phyloP scores from a whole-genome alignment of 2,888 invertebrate species.

The Cyrtodaria siliqua region DNA sequence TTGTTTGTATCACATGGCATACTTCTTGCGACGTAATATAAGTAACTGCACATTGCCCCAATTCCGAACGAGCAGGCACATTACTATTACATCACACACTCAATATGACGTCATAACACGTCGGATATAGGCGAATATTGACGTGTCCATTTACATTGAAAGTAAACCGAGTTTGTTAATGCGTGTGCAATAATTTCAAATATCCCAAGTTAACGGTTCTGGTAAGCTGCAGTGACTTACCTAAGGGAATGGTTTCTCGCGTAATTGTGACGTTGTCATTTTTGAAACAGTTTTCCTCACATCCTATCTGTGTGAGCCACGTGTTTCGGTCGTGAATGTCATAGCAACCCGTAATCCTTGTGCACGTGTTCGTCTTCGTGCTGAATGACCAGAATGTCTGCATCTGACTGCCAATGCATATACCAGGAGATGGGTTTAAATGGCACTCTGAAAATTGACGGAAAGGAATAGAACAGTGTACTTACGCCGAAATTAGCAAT shows the following conservation, averaged over 20 bases:
- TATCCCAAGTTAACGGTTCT: no score
- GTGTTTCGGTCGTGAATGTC: slow-evolving; percentile 60
- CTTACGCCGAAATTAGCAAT: neutral
- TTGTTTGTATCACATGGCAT: no score
- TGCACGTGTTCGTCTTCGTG: slow-evolving; percentile 56
- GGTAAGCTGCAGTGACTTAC: no score
- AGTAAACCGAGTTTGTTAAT: no score
- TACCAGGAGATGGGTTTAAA: slow-evolving; percentile 49
- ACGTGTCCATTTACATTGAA: no score
- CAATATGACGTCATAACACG: no score
- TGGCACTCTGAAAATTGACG: slow-evolving; percentile 36
- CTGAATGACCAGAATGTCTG: slow-evolving; percentile 55
- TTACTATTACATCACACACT: no score
- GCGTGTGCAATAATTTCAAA: no score
- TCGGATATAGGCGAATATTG: no score
- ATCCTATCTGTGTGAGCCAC: slow-evolving; percentile 48
- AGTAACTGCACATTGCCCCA: no score
- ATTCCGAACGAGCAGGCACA: no score
- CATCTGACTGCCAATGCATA: slow-evolving; percentile 46
- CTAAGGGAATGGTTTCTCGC: slow-evolving; percentile 42
- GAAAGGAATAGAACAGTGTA: neutral
- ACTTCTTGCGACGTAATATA: no score
- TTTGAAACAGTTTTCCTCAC: slow-evolving; percentile 40
- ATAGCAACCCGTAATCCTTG: slow-evolving; percentile 53
- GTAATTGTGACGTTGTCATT: slow-evolving; percentile 31